phyloP scores from a whole-genome alignment of 1,140 invertebrate species.

The Zaprionus vittiger region DNA sequence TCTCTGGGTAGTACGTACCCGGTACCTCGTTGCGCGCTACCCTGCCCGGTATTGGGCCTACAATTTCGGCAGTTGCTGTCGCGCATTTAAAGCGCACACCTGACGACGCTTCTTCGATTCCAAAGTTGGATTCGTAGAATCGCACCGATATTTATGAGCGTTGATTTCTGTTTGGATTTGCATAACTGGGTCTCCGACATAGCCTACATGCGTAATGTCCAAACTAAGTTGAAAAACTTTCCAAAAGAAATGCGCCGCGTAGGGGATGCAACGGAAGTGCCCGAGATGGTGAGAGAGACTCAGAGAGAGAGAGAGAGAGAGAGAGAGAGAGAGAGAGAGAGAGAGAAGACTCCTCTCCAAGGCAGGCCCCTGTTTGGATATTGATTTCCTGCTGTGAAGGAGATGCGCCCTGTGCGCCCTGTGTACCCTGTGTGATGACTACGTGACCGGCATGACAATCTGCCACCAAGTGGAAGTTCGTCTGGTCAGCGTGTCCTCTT shows the following conservation, averaged over 20 bases:
- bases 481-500: conserved; percentile 19
- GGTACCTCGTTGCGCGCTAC: no score
- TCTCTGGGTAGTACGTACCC: conserved; percentile 2
- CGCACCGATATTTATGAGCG: conserved; percentile 78
- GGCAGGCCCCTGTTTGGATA: conserved; percentile 52
- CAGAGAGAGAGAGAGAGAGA: background rate
- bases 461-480: conserved; percentile 27
- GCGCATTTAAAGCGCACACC: conserved; percentile 76
- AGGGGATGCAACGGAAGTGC: conserved; percentile 43
- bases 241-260: conserved; percentile 33
- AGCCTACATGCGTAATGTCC: conserved; percentile 68
- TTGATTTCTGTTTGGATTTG: conserved; percentile 60
- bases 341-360: background rate
- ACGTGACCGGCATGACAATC: conserved; percentile 59
- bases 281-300: background rate
- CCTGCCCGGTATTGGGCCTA: conserved; percentile 47
- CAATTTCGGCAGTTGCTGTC: conserved; percentile 69
- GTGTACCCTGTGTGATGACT: conserved; percentile 31
- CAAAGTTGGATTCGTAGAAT: conserved; percentile 59
- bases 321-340: background rate
- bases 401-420: conserved; percentile 11
- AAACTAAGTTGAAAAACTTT: conserved; percentile 46
- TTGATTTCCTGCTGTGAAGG: conserved; percentile 67
- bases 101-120: conserved; percentile 52
- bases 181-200: conserved; percentile 76